A percentile compares a stretch with the other conserved stretches of the same genome.
phyloP scores from a whole-genome alignment of 2,113 vertebrate species.

The Saguinus imperator region DNA sequence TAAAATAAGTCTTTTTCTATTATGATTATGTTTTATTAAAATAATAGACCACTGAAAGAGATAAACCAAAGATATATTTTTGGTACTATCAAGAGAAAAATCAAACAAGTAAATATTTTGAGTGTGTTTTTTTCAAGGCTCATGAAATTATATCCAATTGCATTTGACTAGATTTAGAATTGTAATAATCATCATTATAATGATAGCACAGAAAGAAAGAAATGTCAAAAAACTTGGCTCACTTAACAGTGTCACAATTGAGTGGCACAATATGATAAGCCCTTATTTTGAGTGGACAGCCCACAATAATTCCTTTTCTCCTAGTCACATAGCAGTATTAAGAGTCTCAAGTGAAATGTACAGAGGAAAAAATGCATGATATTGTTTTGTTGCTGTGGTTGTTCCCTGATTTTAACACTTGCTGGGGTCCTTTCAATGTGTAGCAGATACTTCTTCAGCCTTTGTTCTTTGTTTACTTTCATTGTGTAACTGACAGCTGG shows the following conservation, averaged over 20 bases:
- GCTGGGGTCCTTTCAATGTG: not conserved
- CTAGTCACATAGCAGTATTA: not conserved
- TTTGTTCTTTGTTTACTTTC: not conserved
- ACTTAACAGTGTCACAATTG: not conserved
- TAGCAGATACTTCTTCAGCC: not conserved
- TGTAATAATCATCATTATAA: not conserved
- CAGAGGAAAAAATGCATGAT: not conserved
- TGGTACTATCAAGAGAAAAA: slow-evolving; percentile 7
- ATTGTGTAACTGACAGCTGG: not conserved
- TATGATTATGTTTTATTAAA: not conserved
- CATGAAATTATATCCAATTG: not conserved
- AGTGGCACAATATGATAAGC: not conserved
- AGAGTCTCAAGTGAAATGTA: not conserved
- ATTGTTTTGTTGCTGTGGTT: not conserved
- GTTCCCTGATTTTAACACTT: not conserved
- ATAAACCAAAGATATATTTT: not conserved
- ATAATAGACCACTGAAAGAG: not conserved
- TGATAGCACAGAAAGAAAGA: not conserved
- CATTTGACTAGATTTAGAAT: not conserved
- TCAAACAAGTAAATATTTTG: not conserved
- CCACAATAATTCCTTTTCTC: not conserved
- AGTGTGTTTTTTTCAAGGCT: not conserved
- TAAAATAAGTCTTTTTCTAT: slow-evolving; percentile 6
- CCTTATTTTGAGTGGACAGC: not conserved
- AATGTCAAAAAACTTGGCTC: not conserved